Conservation (phyloP, 1,140 invertebrate species). For the Ephestia elutella region DNA sequence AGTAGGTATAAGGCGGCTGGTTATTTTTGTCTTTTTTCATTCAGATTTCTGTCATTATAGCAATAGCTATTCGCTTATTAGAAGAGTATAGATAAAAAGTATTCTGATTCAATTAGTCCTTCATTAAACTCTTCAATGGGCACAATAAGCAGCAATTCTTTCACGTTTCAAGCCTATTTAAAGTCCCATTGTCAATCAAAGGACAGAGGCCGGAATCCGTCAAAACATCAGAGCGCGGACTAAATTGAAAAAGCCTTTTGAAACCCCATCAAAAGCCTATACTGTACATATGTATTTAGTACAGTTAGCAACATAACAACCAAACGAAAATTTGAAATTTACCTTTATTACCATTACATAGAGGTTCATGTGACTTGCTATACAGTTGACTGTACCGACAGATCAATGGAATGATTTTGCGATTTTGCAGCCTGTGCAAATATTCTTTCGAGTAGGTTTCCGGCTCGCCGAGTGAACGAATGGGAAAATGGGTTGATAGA, state of each 20-base stretch:
- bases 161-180: not conserved
- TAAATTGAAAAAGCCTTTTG: slow-evolving; percentile 44
- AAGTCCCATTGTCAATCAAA: slow-evolving; percentile 13
- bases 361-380: not conserved
- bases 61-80: no score
- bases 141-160: not conserved
- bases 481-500: slow-evolving; percentile 5
- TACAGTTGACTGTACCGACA: not conserved
- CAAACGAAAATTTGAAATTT: no score
- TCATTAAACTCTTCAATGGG: not conserved
- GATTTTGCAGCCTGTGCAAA: slow-evolving; percentile 32
- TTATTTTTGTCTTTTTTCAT: no score
- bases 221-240: slow-evolving; percentile 19
- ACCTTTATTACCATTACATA: no score
- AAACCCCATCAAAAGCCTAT: slow-evolving; percentile 26
- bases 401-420: slow-evolving; percentile 31
- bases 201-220: slow-evolving; percentile 15
- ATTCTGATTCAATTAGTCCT: not conserved
- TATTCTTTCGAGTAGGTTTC: slow-evolving; percentile 26
- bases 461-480: slow-evolving; percentile 9
- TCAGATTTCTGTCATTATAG: no score
- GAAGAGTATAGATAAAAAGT: no score
- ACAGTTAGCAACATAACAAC: not conserved
- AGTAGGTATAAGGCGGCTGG: no score
- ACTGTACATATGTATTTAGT: slow-evolving; percentile 11